phyloP scores from a whole-genome alignment of 2,797 vertebrate species.

The Mormyrops boulengeri region DNA sequence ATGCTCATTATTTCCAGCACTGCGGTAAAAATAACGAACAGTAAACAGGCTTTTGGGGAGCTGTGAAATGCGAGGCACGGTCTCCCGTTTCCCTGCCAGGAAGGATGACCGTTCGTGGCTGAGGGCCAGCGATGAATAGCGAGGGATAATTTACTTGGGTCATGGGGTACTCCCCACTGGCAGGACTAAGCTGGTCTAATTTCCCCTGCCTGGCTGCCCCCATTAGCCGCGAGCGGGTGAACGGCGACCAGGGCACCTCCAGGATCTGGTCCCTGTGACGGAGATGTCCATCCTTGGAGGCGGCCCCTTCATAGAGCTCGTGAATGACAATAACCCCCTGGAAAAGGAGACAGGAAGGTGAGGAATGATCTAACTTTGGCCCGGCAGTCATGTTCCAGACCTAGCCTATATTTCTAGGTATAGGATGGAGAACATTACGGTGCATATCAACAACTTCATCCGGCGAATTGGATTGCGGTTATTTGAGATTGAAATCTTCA shows the following conservation, averaged over 20 bases:
- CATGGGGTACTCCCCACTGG: not conserved
- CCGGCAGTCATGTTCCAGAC: not conserved
- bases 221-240: not conserved
- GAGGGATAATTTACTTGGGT: not conserved
- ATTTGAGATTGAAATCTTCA: not conserved
- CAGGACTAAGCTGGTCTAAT: not conserved
- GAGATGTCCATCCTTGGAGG: slow-evolving; percentile 86
- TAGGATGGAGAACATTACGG: not conserved
- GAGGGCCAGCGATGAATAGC: slow-evolving; percentile 2
- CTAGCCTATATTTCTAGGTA: not conserved
- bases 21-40: not conserved
- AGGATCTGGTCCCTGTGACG: slow-evolving; percentile 92
- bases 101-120: not conserved
- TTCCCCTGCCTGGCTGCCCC: not conserved
- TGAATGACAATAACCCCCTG: slow-evolving; percentile 92
- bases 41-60: not conserved
- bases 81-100: not conserved
- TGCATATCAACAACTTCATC: not conserved
- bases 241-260: slow-evolving; percentile 62
- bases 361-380: not conserved
- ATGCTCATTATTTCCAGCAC: not conserved
- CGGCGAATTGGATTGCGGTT: not conserved
- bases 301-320: slow-evolving; percentile 90
- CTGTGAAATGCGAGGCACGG: not conserved
- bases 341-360: not conserved